Evolutionary conservation across 2,113 vertebrate species (phyloP).

Genomic region (Thunnus maccoyii): DNA sequence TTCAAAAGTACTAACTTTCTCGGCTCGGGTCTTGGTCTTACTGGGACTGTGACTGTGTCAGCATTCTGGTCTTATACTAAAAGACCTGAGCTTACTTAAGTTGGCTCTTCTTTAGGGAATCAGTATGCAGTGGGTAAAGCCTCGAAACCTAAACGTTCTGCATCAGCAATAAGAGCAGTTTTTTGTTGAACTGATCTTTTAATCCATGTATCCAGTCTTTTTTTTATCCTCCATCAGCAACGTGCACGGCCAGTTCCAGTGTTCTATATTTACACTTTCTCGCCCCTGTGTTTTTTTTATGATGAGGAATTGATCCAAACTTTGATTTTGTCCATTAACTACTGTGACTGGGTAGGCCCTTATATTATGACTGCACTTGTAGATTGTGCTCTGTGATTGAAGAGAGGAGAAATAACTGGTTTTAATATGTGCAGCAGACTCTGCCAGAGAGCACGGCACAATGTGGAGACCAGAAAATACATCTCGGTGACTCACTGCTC

Average conservation of each 20-base stretch:
- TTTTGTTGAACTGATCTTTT: too few relatives aligned
- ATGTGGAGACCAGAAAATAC: constrained; percentile 17
- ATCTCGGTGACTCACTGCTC: constrained; percentile 31
- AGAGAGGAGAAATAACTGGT: constrained; percentile 31
- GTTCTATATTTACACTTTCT: background rate
- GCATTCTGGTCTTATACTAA: constrained; percentile 1
- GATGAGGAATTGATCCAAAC: constrained; percentile 5
- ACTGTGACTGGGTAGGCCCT: background rate
- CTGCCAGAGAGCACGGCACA: background rate
- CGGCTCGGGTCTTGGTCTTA: too few relatives aligned
- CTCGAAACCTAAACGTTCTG: background rate
- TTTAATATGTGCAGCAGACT: constrained; percentile 25
- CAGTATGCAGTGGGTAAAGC: background rate
- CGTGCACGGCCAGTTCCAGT: too few relatives aligned
- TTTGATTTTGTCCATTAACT: constrained; percentile 12
- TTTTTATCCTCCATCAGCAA: background rate
- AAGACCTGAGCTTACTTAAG: too few relatives aligned
- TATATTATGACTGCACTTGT: constrained; percentile 1
- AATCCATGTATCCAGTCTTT: background rate
- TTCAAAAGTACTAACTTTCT: too few relatives aligned
- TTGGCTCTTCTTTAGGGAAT: too few relatives aligned
- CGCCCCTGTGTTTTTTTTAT: background rate
- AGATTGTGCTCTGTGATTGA: background rate
- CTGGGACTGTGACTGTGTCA: too few relatives aligned
- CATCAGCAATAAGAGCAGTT: background rate